Base-by-base conservation (phyloP, 2,888 invertebrate genomes). In the Scrobipalpa atriplicella region DNA sequence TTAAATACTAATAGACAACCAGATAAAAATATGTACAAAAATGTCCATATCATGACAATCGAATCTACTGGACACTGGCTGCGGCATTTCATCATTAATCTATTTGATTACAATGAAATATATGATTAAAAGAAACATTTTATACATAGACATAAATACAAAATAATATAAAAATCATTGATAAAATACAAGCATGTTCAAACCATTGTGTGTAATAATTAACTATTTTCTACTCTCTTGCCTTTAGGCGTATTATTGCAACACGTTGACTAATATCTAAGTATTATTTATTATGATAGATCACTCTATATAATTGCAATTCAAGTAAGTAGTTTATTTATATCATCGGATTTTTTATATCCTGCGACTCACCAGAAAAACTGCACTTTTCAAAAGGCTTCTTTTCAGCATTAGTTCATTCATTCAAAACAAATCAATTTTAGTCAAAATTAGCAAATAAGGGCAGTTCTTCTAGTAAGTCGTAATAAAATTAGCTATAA, bases 211-310 rank as follows among this genome's bases (percentile, higher is more conserved):
- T 75, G 74, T 77, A 73, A 78, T 77, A 73, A 78, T 76, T 74
- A 72, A 72, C 72, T 74, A 73, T 75, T 72, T 75, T 74, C 71
- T 72, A 71, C 72, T 74, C 72, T 74, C 76, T 79, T 47, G 87
- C 88, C 88, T 88, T 79, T 78, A 90, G 89, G 89, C 89, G 74
- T 72, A 78, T 86, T 90, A 90, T 91, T 91, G 90, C 90, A 90
- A 87, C 89, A 72, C 77, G 75, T 87, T 81, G 74, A 87, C 86
- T 88, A 87, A 78, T 75, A 79, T 76, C 85, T 86, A 86, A 81
- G 69, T 72, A 75, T 69, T 74, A 82, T 69, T 69, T 74, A 82
- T 69, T 74, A 82, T 74, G 76, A 89, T 77, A 76, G 67, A 77
- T 73, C 71, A 78, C 73, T 73, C 73, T 73, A 58, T 36, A 58